phyloP scores from a whole-genome alignment of 2,113 vertebrate genomes.

The Peucedramus taeniatus region DNA sequence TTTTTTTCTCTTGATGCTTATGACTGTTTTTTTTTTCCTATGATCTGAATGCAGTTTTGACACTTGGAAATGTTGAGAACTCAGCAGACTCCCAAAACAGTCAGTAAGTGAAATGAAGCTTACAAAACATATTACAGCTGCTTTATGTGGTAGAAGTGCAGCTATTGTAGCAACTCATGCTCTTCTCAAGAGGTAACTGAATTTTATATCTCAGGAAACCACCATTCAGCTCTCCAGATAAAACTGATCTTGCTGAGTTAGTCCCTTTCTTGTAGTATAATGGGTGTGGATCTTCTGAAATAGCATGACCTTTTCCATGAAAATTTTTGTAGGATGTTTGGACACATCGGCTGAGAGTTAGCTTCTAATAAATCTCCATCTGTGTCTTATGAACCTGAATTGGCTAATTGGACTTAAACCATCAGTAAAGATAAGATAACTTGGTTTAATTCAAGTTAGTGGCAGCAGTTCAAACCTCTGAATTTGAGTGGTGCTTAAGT shows the following conservation, averaged over 20 bases:
- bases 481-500: neutral
- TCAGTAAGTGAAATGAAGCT: neutral
- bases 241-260: neutral
- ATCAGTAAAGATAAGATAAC: neutral
- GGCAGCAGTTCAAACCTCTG: neutral
- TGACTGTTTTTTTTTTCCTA: neutral
- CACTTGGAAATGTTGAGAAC: neutral
- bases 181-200: neutral
- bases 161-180: neutral
- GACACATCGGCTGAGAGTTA: neutral
- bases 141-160: neutral
- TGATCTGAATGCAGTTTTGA: neutral
- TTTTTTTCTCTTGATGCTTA: neutral
- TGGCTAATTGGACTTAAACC: constrained; percentile 14
- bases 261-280: neutral
- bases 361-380: neutral
- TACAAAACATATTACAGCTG: neutral
- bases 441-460: neutral
- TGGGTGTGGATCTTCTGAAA: neutral
- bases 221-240: neutral
- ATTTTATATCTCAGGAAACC: neutral
- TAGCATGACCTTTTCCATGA: neutral
- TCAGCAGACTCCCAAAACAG: neutral
- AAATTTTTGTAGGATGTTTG: neutral
- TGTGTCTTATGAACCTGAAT: neutral